phyloP scores from a whole-genome alignment of 23 tunicate species.

The Trididemnum miniatum region DNA sequence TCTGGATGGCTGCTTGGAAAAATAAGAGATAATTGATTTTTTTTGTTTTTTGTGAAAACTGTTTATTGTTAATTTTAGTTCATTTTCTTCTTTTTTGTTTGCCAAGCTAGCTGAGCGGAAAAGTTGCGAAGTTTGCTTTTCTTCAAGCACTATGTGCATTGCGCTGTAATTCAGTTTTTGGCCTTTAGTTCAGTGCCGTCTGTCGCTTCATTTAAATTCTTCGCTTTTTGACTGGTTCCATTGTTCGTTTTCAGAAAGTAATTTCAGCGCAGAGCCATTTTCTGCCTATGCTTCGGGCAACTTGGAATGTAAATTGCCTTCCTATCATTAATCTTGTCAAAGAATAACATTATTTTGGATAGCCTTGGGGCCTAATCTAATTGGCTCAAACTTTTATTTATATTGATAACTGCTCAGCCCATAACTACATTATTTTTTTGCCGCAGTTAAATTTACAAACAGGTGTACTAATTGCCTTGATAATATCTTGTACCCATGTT shows the following conservation, averaged over 20 bases:
- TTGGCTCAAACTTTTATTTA: constrained; percentile 15
- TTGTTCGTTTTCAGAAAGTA: background rate
- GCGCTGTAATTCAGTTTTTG: too few relatives aligned
- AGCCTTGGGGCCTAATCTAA: constrained; percentile 33
- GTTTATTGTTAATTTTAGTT: background rate
- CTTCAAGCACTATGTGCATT: too few relatives aligned
- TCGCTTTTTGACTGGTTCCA: background rate
- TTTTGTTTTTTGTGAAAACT: background rate
- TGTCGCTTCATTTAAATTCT: too few relatives aligned
- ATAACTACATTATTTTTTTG: background rate
- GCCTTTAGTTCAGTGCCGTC: background rate
- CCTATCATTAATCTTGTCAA: constrained; percentile 19
- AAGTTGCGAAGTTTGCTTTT: background rate
- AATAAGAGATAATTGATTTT: background rate
- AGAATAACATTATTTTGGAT: constrained; percentile 12
- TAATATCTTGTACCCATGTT: background rate
- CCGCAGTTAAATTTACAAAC: background rate
- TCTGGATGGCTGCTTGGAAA: background rate
- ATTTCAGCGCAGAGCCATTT: background rate
- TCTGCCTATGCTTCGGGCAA: constrained; percentile 12
- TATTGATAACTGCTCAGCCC: constrained; percentile 5
- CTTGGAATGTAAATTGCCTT: constrained; percentile 10
- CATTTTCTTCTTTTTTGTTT: background rate
- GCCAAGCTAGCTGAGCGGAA: constrained; percentile 13
- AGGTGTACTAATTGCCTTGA: constrained; percentile 20